Percentiles rank a stretch among this genome's conserved stretches.
Evolutionary conservation across 2,888 invertebrate species (phyloP).

Genomic region (Heliconius hortense): DNA sequence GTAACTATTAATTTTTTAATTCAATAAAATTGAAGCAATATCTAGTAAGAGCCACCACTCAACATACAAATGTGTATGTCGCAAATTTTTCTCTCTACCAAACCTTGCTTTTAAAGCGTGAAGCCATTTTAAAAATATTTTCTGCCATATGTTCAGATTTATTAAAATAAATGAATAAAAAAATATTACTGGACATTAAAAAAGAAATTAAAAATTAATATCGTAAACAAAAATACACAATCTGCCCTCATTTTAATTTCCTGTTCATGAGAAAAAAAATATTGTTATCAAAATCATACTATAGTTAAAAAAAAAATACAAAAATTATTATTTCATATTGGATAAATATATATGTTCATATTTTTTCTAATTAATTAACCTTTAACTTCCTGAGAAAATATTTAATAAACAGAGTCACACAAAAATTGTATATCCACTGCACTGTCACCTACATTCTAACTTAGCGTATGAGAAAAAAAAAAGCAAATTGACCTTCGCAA

Average conservation of each 20-base stretch:
- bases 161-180: neutral
- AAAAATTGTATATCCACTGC: neutral
- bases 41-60: neutral
- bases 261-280: conserved; percentile 31
- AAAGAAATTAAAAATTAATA: neutral
- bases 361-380: too few species aligned
- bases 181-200: neutral
- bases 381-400: neutral
- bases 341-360: neutral
- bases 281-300: conserved; percentile 8
- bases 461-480: conserved; percentile 39
- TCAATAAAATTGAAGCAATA: neutral
- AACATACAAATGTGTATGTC: too few species aligned
- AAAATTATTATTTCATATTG: neutral
- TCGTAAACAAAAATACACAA: conserved; percentile 24
- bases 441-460: conserved; percentile 33
- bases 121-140: neutral
- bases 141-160: neutral
- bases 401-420: neutral
- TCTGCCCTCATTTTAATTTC: conserved; percentile 34
- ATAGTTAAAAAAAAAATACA: neutral
- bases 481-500: conserved; percentile 66
- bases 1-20: neutral
- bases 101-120: neutral
- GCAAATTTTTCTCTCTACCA: neutral